A percentile compares a stretch with the other conserved stretches of the same genome.
Conservation (phyloP, 1,140 invertebrate genomes). For the Uloborus diversus region DNA sequence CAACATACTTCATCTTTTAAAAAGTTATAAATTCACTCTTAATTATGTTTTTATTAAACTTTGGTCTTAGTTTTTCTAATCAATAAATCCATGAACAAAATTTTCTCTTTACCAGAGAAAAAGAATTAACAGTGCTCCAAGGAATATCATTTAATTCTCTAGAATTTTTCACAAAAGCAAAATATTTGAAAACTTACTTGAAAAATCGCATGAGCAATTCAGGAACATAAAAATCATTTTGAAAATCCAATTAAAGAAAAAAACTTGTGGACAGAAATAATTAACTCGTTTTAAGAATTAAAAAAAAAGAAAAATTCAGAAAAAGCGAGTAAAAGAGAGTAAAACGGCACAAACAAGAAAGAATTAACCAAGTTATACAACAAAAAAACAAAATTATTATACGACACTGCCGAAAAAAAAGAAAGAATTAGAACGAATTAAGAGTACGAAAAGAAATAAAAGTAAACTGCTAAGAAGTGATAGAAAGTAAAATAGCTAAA, state of each 20-base stretch:
- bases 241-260: constrained; percentile 45
- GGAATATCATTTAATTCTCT: not conserved
- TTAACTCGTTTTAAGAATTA: constrained; percentile 27
- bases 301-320: not conserved
- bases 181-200: not conserved
- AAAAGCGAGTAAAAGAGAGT: not conserved
- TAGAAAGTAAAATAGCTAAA: not conserved
- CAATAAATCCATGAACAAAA: not conserved
- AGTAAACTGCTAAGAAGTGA: constrained; percentile 3
- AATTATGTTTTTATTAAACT: not conserved
- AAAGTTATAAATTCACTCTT: not conserved
- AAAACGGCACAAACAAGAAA: not conserved
- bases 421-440: constrained; percentile 44
- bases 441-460: constrained; percentile 20
- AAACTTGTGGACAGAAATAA: constrained; percentile 53
- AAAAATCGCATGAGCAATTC: not conserved
- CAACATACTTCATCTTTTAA: too few relatives aligned
- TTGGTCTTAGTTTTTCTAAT: not conserved
- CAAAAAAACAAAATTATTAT: not conserved
- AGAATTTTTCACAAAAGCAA: not conserved
- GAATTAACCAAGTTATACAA: not conserved
- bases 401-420: constrained; percentile 23
- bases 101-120: not conserved
- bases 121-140: not conserved
- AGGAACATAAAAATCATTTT: constrained; percentile 12